phyloP scores from a whole-genome alignment of 2,797 vertebrate genomes.

The Amblyraja radiata region DNA sequence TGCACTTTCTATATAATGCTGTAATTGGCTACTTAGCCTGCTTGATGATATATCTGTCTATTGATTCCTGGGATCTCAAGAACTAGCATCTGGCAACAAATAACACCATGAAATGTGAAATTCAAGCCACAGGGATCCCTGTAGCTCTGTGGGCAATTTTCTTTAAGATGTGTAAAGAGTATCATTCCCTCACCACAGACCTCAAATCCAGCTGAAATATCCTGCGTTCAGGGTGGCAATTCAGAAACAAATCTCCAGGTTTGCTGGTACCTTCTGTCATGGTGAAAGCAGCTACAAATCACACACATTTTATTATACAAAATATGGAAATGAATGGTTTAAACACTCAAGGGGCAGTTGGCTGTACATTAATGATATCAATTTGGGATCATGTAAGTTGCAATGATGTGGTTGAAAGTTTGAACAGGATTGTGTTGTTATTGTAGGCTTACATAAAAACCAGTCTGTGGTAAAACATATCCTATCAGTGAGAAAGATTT shows the following conservation, averaged over 20 bases:
- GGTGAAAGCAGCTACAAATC: not conserved
- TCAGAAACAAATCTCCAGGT: not conserved
- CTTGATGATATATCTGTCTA: too few species aligned
- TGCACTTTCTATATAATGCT: too few species aligned
- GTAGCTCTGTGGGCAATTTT: too few species aligned
- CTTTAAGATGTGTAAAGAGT: too few species aligned
- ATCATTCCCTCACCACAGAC: too few species aligned
- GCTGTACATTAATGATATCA: not conserved
- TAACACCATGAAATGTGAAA: too few species aligned
- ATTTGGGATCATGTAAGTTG: constrained; percentile 13
- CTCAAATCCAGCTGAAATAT: not conserved
- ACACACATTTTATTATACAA: not conserved
- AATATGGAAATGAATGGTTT: not conserved
- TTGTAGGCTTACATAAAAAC: not conserved
- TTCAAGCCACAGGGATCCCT: too few species aligned
- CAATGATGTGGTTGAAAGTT: not conserved
- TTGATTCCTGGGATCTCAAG: too few species aligned
- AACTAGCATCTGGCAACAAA: too few species aligned
- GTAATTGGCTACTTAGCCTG: too few species aligned
- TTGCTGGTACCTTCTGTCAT: not conserved
- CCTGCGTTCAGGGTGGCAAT: not conserved
- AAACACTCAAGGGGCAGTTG: not conserved
- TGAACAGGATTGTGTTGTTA: not conserved
- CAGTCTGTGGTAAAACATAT: constrained; percentile 1
- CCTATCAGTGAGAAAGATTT: not conserved